These are phyloP conservation scores for Portevinia maculata DNA, from an alignment of 2,888 invertebrate genomes.

Conservation along the genomic window DNA sequence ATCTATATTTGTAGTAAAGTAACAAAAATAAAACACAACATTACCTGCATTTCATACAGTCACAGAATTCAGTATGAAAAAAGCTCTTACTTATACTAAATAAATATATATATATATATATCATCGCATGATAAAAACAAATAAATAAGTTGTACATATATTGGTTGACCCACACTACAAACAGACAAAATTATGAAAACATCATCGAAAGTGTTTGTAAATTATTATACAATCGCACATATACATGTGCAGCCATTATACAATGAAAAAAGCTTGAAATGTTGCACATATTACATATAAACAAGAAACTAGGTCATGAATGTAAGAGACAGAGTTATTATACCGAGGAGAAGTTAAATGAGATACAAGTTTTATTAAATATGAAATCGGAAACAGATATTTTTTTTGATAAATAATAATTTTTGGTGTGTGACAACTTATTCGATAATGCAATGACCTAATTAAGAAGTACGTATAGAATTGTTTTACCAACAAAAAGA, in stretches of 20 bases:
- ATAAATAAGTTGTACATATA: conserved; percentile 16
- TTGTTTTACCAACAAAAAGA: neutral
- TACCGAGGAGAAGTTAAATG: conserved; percentile 80
- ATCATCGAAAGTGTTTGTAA: conserved; percentile 56
- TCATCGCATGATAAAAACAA: conserved; percentile 8
- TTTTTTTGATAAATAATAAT: conserved; percentile 44
- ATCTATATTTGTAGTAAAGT: neutral
- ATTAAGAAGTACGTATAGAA: conserved; percentile 9
- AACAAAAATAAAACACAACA: neutral
- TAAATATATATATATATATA: conserved; percentile 54
- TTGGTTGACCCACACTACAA: conserved; percentile 30
- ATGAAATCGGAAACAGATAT: conserved; percentile 48
- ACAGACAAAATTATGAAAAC: conserved; percentile 65
- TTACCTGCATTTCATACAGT: conserved; percentile 4
- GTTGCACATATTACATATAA: conserved; percentile 71
- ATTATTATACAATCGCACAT: conserved; percentile 71
- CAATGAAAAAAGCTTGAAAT: conserved; percentile 64
- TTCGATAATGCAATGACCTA: conserved; percentile 30
- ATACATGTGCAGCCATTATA: conserved; percentile 54
- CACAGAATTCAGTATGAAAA: conserved; percentile 8
- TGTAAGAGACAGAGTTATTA: conserved; percentile 82
- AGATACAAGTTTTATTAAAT: conserved; percentile 77
- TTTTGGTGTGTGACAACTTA: conserved; percentile 34
- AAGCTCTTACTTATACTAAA: neutral
- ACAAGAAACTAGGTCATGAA: conserved; percentile 83